These are phyloP conservation scores for Dastarcus helophoroides DNA, from an alignment of 2,888 invertebrate genomes.

Conservation along the genomic window DNA sequence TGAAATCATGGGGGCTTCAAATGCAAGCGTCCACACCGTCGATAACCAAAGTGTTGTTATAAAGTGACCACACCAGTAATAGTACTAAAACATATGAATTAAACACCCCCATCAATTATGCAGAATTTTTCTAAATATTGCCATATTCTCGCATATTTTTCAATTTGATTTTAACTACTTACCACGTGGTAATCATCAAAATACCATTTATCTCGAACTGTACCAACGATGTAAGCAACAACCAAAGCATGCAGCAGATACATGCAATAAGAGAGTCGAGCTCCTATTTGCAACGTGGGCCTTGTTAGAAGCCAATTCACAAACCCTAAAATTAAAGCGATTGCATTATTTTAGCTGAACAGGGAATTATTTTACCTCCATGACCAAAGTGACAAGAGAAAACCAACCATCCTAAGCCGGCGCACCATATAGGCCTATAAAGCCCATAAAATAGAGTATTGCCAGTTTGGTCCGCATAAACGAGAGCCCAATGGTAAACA, in stretches of 20 bases:
- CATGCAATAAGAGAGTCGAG: constrained; percentile 44
- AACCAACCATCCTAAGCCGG: constrained; percentile 17
- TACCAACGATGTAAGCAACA: constrained; percentile 16
- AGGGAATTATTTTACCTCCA: constrained; percentile 15
- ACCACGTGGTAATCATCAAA: constrained; percentile 24
- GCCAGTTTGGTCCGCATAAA: constrained; percentile 7
- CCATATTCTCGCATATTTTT: too few relatives aligned
- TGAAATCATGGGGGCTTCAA: too few relatives aligned
- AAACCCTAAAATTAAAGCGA: constrained; percentile 31
- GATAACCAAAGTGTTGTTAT: too few relatives aligned
- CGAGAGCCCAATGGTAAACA: constrained; percentile 10
- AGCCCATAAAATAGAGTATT: constrained; percentile 11
- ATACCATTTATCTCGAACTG: constrained; percentile 17
- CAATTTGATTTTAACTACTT: too few relatives aligned
- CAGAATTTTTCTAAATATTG: too few relatives aligned
- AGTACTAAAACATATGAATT: too few relatives aligned
- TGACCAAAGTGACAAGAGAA: constrained; percentile 18
- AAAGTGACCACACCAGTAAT: too few relatives aligned
- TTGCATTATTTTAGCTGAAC: neutral
- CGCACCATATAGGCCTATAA: constrained; percentile 15
- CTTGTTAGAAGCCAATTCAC: constrained; percentile 43
- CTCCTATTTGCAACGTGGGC: constrained; percentile 41
- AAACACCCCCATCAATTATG: too few relatives aligned
- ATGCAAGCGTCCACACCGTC: too few relatives aligned
- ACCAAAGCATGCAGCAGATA: constrained; percentile 42